These are phyloP conservation scores for Mastomys coucha DNA, from an alignment of 2,113 vertebrate genomes.

Conservation along the genomic window DNA sequence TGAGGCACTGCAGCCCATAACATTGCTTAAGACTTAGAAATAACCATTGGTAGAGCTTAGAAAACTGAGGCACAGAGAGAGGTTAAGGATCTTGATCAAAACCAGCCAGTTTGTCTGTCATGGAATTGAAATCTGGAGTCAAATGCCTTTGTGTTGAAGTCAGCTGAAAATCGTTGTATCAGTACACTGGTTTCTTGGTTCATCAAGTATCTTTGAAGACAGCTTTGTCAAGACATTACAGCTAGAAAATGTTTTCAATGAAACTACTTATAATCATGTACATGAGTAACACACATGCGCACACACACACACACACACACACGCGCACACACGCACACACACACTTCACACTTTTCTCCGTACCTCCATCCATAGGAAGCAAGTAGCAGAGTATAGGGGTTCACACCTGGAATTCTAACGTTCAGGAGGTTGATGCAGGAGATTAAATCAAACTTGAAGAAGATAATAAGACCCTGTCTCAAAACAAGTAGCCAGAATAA, in stretches of 20 bases:
- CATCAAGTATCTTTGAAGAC: constrained; percentile 14
- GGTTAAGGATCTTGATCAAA: background rate
- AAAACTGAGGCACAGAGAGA: background rate
- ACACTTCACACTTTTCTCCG: background rate
- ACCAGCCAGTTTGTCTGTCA: background rate
- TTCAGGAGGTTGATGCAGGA: background rate
- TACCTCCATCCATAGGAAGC: background rate
- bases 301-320: background rate
- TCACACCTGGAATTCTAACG: background rate
- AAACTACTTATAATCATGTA: background rate
- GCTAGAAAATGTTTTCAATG: background rate
- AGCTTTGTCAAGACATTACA: constrained; percentile 23
- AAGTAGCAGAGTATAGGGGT: no score
- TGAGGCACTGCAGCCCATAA: background rate
- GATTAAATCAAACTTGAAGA: background rate
- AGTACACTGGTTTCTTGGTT: background rate
- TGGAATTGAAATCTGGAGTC: constrained; percentile 11
- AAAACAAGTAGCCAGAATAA: background rate
- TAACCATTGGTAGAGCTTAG: background rate
- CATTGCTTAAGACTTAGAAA: background rate
- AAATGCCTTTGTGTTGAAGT: background rate
- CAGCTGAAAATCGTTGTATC: background rate
- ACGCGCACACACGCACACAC: background rate
- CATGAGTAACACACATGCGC: background rate
- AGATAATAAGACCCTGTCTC: background rate